Conservation (phyloP, 2,797 vertebrate genomes). For the Hozukius guyotensis region DNA sequence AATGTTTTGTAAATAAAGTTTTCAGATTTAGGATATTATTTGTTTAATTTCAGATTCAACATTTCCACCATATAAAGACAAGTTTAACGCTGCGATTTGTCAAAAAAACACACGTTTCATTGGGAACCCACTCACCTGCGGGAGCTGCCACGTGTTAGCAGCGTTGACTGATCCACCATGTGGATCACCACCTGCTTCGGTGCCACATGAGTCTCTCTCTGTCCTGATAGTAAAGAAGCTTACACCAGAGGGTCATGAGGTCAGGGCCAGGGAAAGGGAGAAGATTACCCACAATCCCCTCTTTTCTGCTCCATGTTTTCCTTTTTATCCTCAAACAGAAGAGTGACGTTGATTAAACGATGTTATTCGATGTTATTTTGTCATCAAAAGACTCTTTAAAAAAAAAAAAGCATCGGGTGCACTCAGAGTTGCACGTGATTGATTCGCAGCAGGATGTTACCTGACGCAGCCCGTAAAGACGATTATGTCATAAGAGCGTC, state of each 20-base stretch:
- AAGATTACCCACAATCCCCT: constrained; percentile 41
- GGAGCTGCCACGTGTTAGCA: too few species aligned
- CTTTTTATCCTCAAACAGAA: background rate
- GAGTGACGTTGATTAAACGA: background rate
- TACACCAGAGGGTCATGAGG: constrained; percentile 28
- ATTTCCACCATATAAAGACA: too few species aligned
- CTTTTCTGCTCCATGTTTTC: background rate
- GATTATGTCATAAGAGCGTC: constrained; percentile 57
- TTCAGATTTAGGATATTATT: too few species aligned
- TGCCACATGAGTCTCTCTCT: background rate
- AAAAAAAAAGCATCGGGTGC: background rate
- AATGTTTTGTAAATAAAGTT: too few species aligned
- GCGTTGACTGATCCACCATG: background rate
- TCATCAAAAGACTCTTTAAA: background rate
- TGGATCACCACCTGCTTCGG: background rate
- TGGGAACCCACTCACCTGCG: background rate
- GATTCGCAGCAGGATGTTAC: constrained; percentile 26
- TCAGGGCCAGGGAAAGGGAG: constrained; percentile 34
- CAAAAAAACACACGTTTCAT: background rate
- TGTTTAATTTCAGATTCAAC: too few species aligned
- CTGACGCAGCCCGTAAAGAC: constrained; percentile 48
- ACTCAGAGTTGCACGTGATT: background rate
- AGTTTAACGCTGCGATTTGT: too few species aligned
- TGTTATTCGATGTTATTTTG: background rate
- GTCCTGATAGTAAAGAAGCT: constrained; percentile 54